These are phyloP conservation scores for Cephus rjabovi DNA, from an alignment of 2,888 invertebrate genomes.

Conservation along the genomic window DNA sequence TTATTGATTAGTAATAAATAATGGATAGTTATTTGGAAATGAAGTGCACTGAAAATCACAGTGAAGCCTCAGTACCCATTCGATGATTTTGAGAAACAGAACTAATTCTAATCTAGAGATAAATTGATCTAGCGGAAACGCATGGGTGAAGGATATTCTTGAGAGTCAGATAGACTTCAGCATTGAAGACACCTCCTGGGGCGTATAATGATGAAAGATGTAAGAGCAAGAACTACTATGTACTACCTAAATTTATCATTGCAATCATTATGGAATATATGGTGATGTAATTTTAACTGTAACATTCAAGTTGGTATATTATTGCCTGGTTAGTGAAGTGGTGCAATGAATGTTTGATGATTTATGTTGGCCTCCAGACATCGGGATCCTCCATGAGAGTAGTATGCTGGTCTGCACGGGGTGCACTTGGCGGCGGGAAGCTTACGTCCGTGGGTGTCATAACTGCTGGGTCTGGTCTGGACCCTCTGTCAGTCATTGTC, in stretches of 20 bases:
- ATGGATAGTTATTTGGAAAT: background rate
- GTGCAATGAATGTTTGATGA: slow-evolving; percentile 60
- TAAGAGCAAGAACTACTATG: background rate
- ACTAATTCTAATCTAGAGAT: background rate
- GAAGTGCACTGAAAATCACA: background rate
- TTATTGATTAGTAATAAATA: background rate
- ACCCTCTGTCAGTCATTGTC: slow-evolving; percentile 73
- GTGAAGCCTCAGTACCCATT: background rate
- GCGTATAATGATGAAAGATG: background rate
- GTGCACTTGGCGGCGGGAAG: slow-evolving; percentile 73
- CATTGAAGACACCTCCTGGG: background rate
- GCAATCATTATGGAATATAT: background rate
- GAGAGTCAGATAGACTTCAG: background rate
- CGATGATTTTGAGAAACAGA: background rate
- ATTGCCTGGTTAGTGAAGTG: slow-evolving; percentile 65
- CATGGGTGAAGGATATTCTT: background rate
- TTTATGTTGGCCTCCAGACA: slow-evolving; percentile 94
- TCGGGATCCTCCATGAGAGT: slow-evolving; percentile 94
- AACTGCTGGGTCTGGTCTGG: slow-evolving; percentile 87
- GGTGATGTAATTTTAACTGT: slow-evolving; percentile 1
- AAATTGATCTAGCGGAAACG: background rate
- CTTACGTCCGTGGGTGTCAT: slow-evolving; percentile 77
- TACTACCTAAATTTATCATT: background rate
- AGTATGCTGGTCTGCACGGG: slow-evolving; percentile 78
- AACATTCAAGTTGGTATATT: slow-evolving; percentile 51